Percentiles rank a stretch among this genome's conserved stretches.
Evolutionary conservation across 1,140 invertebrate species (phyloP).

Genomic region (Drosophila navojoa): DNA sequence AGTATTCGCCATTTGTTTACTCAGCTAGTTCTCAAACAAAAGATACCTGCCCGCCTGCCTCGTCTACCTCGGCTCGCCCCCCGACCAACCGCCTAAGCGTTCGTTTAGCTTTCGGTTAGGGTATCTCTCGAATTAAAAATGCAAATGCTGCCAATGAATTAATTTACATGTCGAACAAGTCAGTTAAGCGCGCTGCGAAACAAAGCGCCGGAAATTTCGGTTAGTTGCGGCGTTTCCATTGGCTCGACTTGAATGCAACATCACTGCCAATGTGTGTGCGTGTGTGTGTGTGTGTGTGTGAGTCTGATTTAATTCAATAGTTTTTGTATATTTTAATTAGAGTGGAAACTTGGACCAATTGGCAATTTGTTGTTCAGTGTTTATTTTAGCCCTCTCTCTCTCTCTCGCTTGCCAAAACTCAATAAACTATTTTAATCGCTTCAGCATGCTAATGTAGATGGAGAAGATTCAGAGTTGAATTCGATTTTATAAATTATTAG

Average conservation of each 20-base stretch:
- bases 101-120: not conserved
- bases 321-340: conserved; percentile 77
- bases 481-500: conserved; percentile 80
- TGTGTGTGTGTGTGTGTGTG: not conserved
- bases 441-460: conserved; percentile 42
- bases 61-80: too few species aligned
- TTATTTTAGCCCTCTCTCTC: not conserved
- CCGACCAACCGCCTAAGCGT: not conserved
- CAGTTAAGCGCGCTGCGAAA: conserved; percentile 54
- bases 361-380: conserved; percentile 58
- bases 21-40: too few species aligned
- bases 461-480: conserved; percentile 37
- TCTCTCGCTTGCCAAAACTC: conserved; percentile 31
- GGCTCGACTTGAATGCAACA: conserved; percentile 3
- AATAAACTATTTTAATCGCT: conserved; percentile 75
- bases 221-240: conserved; percentile 4
- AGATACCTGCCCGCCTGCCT: too few species aligned
- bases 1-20: not conserved
- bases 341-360: conserved; percentile 64
- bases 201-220: conserved; percentile 74
- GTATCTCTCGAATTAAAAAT: conserved; percentile 73
- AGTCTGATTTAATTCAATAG: conserved; percentile 57
- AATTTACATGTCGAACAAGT: conserved; percentile 55
- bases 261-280: not conserved
- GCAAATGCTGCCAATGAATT: conserved; percentile 70